A percentile compares a stretch with the other conserved stretches of the same genome.
Conservation (phyloP, 1,140 invertebrate species). For the Drosophila willistoni region DNA sequence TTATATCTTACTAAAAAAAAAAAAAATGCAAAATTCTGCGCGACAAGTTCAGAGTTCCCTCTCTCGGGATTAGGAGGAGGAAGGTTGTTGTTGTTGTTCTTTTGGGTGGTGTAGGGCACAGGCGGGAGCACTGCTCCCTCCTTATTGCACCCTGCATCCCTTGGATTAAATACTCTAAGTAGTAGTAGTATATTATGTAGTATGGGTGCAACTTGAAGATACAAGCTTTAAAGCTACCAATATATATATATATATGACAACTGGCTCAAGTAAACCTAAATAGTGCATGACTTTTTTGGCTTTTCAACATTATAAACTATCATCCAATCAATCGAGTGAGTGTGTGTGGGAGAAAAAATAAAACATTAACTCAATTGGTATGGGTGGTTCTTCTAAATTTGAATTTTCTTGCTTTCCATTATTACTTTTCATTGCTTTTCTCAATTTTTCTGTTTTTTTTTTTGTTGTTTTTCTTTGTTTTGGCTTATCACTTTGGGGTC, state of each 20-base stretch:
- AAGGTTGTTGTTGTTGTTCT: constrained; percentile 16
- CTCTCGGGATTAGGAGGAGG: constrained; percentile 10
- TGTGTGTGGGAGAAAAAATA: constrained; percentile 45
- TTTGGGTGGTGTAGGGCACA: constrained; percentile 11
- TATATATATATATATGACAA: constrained; percentile 59
- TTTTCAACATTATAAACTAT: constrained; percentile 75
- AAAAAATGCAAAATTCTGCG: constrained; percentile 80
- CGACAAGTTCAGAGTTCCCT: constrained; percentile 54
- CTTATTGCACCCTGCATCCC: constrained; percentile 33
- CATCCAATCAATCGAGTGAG: constrained; percentile 35
- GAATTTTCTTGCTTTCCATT: constrained; percentile 14
- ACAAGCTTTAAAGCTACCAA: constrained; percentile 81
- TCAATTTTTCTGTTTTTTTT: constrained; percentile 36
- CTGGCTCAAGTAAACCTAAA: constrained; percentile 76
- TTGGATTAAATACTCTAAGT: constrained; percentile 74
- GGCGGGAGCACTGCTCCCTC: constrained; percentile 66
- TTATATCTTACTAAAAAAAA: constrained; percentile 69
- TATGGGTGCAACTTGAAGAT: constrained; percentile 72
- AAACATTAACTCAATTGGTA: constrained; percentile 52
- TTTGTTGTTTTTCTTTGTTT: constrained; percentile 47
- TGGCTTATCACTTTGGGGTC: constrained; percentile 68
- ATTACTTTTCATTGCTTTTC: constrained; percentile 6
- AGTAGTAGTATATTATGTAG: constrained; percentile 55
- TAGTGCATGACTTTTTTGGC: constrained; percentile 78
- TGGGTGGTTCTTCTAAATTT: constrained; percentile 39